Evolutionary conservation across 37 sponge, comb jelly and placozoan genomes (phyloP), one percentile per base, ranked within the genome.

Genomic region (Oscarella lobularis): DNA sequence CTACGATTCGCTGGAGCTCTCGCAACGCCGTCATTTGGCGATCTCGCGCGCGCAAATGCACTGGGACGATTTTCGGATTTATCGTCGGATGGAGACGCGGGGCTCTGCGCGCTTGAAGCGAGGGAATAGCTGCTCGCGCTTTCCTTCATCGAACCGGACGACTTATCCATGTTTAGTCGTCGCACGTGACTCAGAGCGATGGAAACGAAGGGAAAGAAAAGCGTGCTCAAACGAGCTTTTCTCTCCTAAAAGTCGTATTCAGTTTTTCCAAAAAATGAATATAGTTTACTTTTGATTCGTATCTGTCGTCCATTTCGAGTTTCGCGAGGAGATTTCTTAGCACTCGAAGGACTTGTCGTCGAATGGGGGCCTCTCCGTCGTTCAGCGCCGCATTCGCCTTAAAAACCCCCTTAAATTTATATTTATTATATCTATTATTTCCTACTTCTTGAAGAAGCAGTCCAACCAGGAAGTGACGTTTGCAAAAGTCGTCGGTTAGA

Each of bases 301-400:
- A 95, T 31, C 96, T 71, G 0, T 81, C 41, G 60, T 95, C 96
- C 41, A 77, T 66, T 80, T 95, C 92, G 27, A 81, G 89, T 66
- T 95, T 95, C 1, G 91, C 89, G 5, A 95, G 67, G 3, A 91
- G 60, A 67, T 91, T 83, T 66, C 85, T 76, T 20, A 95, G 74
- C 37, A 91, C 60, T 33, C 72, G 73, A 14, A 91, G 32, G 0
- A 87, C 82, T 27, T 77, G 81, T 5, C 35, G 78, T 38, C 95
- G 66, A 20, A 83, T 66, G 6, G 83, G 40, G 27, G 76, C 38
- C 32, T 73, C 67, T 48, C 84, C 88, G 54, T 80, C 82, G 39
- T 83, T 67, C 35, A 90, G 74, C 9, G 82, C 75, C 41, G 76
- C 74, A 67, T 83, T 76, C 36, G 80, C 83, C 87, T 83, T 67